Percentiles rank a stretch among this genome's conserved stretches.
These are phyloP conservation scores for Zeus faber DNA, from an alignment of 2,113 vertebrate genomes.

Conservation along the genomic window DNA sequence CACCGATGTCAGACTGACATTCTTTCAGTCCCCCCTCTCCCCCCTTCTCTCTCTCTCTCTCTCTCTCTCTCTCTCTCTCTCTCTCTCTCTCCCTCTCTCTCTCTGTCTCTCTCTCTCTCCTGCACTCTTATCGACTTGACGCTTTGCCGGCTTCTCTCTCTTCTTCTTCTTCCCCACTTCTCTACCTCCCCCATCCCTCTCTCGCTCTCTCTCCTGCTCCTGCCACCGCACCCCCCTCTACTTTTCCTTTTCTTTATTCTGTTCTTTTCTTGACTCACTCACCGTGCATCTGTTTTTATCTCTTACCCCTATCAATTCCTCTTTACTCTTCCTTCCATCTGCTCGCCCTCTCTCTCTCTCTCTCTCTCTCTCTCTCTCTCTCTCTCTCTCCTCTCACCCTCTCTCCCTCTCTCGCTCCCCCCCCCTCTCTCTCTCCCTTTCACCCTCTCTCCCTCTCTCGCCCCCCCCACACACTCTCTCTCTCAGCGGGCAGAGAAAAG, in stretches of 20 bases:
- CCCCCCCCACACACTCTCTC: no score
- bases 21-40: constrained; percentile 42
- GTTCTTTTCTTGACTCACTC: constrained; percentile 13
- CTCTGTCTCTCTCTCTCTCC: constrained; percentile 14
- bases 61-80: constrained; percentile 22
- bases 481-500: constrained; percentile 38
- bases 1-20: constrained; percentile 75
- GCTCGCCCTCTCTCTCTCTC: not conserved
- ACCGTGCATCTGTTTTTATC: no score
- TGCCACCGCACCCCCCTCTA: no score
- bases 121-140: no score
- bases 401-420: constrained; percentile 19
- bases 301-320: not conserved
- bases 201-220: constrained; percentile 7
- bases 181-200: no score
- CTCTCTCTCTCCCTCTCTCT: constrained; percentile 28
- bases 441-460: constrained; percentile 36
- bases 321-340: no score
- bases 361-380: constrained; percentile 26
- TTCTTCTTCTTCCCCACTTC: no score
- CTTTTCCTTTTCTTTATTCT: constrained; percentile 1
- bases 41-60: constrained; percentile 20
- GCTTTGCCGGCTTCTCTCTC: no score
- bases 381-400: constrained; percentile 14
- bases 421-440: not conserved